Percentiles rank a stretch among this genome's conserved stretches.
phyloP scores from a whole-genome alignment of 2,797 vertebrate species.

The Anisognathus igniventris region DNA sequence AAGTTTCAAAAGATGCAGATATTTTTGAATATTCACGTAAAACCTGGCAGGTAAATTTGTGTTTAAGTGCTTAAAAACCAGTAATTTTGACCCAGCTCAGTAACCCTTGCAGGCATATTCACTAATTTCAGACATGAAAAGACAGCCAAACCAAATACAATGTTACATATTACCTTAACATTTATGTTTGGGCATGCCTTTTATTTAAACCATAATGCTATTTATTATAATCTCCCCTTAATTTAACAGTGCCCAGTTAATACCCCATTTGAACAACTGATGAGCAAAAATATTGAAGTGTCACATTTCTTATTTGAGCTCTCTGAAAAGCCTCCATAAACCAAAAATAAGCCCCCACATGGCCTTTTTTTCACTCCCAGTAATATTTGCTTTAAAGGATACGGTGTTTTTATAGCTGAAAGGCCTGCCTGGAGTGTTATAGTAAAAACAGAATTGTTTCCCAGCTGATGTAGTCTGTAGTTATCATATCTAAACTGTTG shows the following conservation, averaged over 20 bases:
- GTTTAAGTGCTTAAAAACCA: neutral
- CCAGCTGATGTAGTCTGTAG: conserved; percentile 98
- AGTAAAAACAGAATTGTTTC: conserved; percentile 98
- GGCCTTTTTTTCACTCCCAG: neutral
- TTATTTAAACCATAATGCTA: neutral
- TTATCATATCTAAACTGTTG: conserved; percentile 99
- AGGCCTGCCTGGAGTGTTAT: conserved; percentile 98
- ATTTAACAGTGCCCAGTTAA: neutral
- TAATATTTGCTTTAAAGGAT: conserved; percentile 78
- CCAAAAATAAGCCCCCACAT: neutral
- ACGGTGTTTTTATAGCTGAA: conserved; percentile 99
- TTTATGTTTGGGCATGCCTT: neutral
- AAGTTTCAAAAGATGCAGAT: neutral
- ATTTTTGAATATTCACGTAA: neutral
- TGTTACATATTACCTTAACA: neutral
- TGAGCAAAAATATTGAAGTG: neutral
- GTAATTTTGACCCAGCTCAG: neutral
- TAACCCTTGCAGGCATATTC: neutral
- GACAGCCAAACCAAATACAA: neutral
- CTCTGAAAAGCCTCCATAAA: neutral
- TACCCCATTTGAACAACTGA: neutral
- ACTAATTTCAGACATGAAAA: neutral
- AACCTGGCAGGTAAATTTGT: neutral
- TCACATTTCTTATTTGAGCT: neutral
- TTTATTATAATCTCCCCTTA: neutral